Base-by-base conservation (phyloP, 2,797 vertebrate species). In the Arrhamphus sclerolepis region DNA sequence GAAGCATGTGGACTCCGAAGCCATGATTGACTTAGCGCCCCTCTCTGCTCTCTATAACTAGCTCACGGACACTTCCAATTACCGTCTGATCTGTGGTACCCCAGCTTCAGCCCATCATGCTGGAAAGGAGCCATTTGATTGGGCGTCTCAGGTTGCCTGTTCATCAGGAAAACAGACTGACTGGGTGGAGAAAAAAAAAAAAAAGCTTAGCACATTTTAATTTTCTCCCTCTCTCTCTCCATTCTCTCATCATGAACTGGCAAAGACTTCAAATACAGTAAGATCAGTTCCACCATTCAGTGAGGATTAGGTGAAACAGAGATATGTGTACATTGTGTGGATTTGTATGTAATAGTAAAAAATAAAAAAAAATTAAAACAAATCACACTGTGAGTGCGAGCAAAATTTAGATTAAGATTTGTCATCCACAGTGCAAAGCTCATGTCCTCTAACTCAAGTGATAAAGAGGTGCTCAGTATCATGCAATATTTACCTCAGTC, bases 41-140 rank as follows among this genome's bases (percentile, higher is more conserved):
- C 73, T 80, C 68, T 60, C 59, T 81, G 66, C 70, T 85, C 75
- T 62, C 73, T 63, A 21, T 79, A 81, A 75, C 66, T 75, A 66
- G 67, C 77, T 81, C 78, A 84, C 87, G 79, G 87, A 76, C 84
- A 77, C 72, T 70, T 83, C 81, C 84, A 86, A 84, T 89, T 85
- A 88, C 72, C 71, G 68, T 81, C 73, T 55, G 70, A 66, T 67
- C 81, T 51, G 44, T 48, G 51, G 67, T 75, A 41, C 63, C 34
- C 80, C 51, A 49, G 74, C 70, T 40, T 28, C 19, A 69, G 68
- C 72, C 65, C 47, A 44, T 68, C 28, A 31, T 43, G 58, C 57
- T 69, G 55, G 22, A 57, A 52, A 72, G 55, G 46, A 46, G 46
- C 50, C 46, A 26, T 78, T 73, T 80, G 75, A 87, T 81, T 78